Conservation (phyloP, 2,888 invertebrate genomes). For the Metalampra italica region DNA sequence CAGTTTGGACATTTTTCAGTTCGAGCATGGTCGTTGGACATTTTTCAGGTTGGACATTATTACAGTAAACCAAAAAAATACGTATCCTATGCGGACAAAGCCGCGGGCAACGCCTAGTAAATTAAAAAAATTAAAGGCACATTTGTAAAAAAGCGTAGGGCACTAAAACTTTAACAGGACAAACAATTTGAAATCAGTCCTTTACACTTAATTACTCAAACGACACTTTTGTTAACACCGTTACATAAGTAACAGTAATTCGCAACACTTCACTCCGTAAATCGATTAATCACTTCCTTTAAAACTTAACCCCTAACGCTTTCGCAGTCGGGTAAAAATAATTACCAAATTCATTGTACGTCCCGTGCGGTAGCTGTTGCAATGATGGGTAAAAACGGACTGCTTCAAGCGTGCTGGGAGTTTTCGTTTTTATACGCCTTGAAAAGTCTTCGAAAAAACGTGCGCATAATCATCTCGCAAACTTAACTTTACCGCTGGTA, state of each 20-base stretch:
- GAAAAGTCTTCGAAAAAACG: slow-evolving; percentile 64
- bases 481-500: slow-evolving; percentile 22
- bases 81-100: too few relatives aligned
- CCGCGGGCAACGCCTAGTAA: too few relatives aligned
- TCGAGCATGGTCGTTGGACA: too few relatives aligned
- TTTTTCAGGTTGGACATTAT: too few relatives aligned
- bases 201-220: background rate
- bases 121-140: too few relatives aligned
- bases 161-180: too few relatives aligned
- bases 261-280: slow-evolving; percentile 7
- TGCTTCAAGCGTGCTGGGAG: slow-evolving; percentile 41
- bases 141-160: too few relatives aligned
- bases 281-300: slow-evolving; percentile 5
- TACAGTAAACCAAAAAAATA: too few relatives aligned
- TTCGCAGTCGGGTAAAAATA: background rate
- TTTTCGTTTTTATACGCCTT: slow-evolving; percentile 65
- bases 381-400: slow-evolving; percentile 49
- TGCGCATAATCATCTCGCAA: slow-evolving; percentile 42
- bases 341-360: slow-evolving; percentile 55
- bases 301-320: background rate
- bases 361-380: slow-evolving; percentile 38
- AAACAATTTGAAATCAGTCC: background rate
- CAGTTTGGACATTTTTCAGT: too few relatives aligned
- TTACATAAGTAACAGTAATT: slow-evolving; percentile 1
- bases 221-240: slow-evolving; percentile 7